Percentiles rank a stretch among this genome's conserved stretches.
Evolutionary conservation across 2,797 vertebrate genomes (phyloP).

Genomic region (Malacoraja senta): DNA sequence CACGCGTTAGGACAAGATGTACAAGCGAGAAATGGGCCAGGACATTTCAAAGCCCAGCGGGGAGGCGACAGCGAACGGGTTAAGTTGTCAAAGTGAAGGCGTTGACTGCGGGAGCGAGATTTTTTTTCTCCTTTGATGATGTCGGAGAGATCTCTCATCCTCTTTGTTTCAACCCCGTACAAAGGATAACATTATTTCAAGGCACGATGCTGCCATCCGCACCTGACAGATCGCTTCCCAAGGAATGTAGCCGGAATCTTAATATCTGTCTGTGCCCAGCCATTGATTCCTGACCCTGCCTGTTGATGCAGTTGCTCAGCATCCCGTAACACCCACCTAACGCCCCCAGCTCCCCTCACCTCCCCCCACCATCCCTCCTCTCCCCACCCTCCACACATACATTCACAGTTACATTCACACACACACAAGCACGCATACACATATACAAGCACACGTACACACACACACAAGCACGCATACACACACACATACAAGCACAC

Average conservation of each 20-base stretch:
- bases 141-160: background rate
- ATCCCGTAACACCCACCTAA: no score
- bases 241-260: background rate
- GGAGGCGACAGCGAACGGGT: background rate
- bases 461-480: no score
- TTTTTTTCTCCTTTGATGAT: background rate
- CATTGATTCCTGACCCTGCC: background rate
- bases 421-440: no score
- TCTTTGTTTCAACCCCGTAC: background rate
- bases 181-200: constrained; percentile 25
- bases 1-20: background rate
- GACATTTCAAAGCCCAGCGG: background rate
- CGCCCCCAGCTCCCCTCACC: background rate
- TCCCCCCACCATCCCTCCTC: background rate
- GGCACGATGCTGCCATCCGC: background rate
- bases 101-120: background rate
- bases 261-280: background rate
- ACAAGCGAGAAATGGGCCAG: background rate
- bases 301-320: background rate
- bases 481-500: no score
- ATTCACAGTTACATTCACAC: no score
- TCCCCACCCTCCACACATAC: background rate
- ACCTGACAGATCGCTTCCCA: background rate
- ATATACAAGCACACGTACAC: no score
- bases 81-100: background rate